Evolutionary conservation across 1,140 invertebrate genomes (phyloP), one percentile per base, ranked within the genome.

Genomic region (Piezodorus guildinii): DNA sequence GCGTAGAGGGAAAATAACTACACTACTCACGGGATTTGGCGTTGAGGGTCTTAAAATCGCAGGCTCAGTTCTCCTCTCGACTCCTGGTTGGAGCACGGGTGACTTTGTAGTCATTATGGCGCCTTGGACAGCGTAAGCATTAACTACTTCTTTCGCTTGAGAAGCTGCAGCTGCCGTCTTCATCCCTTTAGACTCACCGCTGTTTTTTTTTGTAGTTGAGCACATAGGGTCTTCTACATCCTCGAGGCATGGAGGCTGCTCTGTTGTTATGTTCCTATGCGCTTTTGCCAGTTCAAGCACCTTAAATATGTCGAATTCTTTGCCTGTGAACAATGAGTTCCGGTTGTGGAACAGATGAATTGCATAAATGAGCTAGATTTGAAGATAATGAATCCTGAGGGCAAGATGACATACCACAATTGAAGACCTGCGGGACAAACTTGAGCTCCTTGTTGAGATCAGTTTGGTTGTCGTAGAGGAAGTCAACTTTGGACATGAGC

Each of bases 391-490:
- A 30, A 4, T 30, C 8, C 27, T 30, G 8, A 30, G 27, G 30
- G 30, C 9, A 39, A 39, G 6, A 39, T 6, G 17, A n/a, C n/a
- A n/a, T 49, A 49, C 46, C 46, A n/a, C 46, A 49, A n/a, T 49
- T 49, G 46, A 19, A 49, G 6, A 21, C 21, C 6, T 10, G n/a
- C n/a, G 46, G 46, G 1, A 21, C 21, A 10, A 49, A 49, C 46
- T 49, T 49, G 46, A 49, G 46, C 14, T 49, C 46, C 46, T n/a
- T 49, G n/a, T n/a, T 49, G 1, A 49, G 46, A 49, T 49, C 46
- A 21, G 46, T 49, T 17, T 17, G 21, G 46, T 49, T 49, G 16
- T 49, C 46, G 10, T 49, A 49, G 16, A 49, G 46, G 4, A 49
- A 10, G 17, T 49, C 21, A 9, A 49, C 8, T 5, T 21, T 21